Evolutionary conservation across 2,888 invertebrate genomes (phyloP), one percentile per base, ranked within the genome.

Genomic region (Lasioglossum lativentre): DNA sequence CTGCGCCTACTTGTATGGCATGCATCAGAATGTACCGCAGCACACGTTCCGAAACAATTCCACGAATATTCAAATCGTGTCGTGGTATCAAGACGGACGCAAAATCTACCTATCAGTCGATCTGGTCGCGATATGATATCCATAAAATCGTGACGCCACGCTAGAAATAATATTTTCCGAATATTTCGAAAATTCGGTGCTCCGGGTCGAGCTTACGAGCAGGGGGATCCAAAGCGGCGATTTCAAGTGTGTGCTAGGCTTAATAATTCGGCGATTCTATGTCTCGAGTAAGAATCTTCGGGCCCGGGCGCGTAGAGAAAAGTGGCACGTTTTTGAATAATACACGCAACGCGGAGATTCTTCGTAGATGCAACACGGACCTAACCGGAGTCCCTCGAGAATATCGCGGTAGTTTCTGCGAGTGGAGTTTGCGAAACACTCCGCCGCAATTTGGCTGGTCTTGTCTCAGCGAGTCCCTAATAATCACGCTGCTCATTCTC

Each of bases 371-470:
- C 80, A 82, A 82, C 78, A 75, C 77, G 77, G 75, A 73, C 73
- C 27, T n/a, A n/a, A n/a, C n/a, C n/a, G n/a, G 79, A 14, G 71
- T 80, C 86, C 63, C 73, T 14, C 6, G 83, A n/a, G 81, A 82
- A 85, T 83, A 87, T 83, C 85, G 78, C 66, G 23, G 71, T 74
- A 70, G 73, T 63, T 85, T 86, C 85, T n/a, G 38, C 85, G 81
- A 76, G 86, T 75, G 71, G 78, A 88, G 86, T 89, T n/a, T 86
- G 85, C 83, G 88, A 83, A 86, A 88, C 86, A 88, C 81, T 88
- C 85, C 78, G 76, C 71, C 78, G 84, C 87, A 90, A 90, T 90
- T 90, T 90, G 81, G 83, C 40, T 72, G 74, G 82, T 76, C 90
- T 86, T 90, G 88, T 90, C 83, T 83, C 83, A 45, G 66, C 40